Conservation (phyloP, 2,888 invertebrate species). For the Acanthosepion pharaonis region DNA sequence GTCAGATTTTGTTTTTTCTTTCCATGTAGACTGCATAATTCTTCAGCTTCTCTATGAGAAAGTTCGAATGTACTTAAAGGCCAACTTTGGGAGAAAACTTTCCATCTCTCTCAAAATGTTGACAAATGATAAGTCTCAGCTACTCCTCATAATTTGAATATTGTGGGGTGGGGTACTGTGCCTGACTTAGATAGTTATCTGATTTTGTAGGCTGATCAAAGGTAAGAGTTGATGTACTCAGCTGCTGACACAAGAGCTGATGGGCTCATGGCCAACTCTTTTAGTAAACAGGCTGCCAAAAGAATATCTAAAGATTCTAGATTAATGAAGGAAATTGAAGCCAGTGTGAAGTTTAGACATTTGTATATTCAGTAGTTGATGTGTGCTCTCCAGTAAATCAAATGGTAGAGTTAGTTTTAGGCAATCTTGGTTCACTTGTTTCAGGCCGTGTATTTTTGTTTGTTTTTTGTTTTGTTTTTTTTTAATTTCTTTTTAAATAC, state of each 20-base stretch:
- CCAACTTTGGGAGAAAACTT: neutral
- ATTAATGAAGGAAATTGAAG: neutral
- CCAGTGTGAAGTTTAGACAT: neutral
- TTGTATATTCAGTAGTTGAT: neutral
- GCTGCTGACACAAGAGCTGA: neutral
- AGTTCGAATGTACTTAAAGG: neutral
- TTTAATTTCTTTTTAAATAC: too few species aligned
- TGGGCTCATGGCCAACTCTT: neutral
- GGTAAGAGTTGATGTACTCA: neutral
- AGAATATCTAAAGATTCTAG: neutral
- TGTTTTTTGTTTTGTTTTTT: too few species aligned
- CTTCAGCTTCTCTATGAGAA: too few species aligned
- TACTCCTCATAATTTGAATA: neutral
- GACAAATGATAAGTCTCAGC: neutral
- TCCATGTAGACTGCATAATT: too few species aligned
- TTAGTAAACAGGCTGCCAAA: neutral
- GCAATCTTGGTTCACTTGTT: too few species aligned
- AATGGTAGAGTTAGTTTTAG: too few species aligned
- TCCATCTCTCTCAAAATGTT: neutral
- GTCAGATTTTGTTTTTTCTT: too few species aligned
- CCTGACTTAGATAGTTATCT: neutral
- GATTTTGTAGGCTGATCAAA: neutral
- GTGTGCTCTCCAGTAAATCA: too few species aligned
- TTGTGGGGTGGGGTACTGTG: neutral
- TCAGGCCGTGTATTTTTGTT: too few species aligned